Conservation (phyloP, 1,140 invertebrate genomes). For the Coelopa frigida region DNA sequence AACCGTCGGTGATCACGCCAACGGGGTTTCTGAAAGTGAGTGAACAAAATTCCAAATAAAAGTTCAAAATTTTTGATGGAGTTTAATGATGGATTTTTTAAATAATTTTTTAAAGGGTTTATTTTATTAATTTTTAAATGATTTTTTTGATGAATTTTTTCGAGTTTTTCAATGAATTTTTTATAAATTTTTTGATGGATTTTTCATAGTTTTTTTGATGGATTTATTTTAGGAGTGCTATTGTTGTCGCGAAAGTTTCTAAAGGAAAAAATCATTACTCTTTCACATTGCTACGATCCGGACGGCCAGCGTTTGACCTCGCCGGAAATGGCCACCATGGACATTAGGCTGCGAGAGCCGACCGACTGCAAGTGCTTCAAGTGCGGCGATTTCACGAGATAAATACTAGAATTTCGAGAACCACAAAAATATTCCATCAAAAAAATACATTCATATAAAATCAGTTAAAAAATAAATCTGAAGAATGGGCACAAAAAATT, state of each 20-base stretch:
- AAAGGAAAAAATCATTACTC: slow-evolving; percentile 66
- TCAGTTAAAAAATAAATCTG: too few relatives aligned
- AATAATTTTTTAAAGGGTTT: slow-evolving; percentile 8
- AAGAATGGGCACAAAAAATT: too few relatives aligned
- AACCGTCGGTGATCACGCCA: slow-evolving; percentile 77
- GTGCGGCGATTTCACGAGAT: slow-evolving; percentile 68
- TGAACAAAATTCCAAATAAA: not conserved
- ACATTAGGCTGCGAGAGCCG: slow-evolving; percentile 75
- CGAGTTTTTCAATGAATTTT: too few relatives aligned
- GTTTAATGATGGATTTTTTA: not conserved
- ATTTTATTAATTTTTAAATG: not conserved
- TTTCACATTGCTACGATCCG: slow-evolving; percentile 79
- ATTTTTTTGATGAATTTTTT: not conserved
- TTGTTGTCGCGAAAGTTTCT: slow-evolving; percentile 80
- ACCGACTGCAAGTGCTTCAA: slow-evolving; percentile 84
- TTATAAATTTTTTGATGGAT: not conserved
- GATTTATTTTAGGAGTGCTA: slow-evolving; percentile 66
- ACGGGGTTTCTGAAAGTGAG: slow-evolving; percentile 83
- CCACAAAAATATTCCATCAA: not conserved
- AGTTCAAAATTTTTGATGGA: not conserved
- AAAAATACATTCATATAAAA: not conserved
- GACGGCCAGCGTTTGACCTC: slow-evolving; percentile 68
- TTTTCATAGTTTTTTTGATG: too few relatives aligned
- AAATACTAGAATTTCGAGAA: slow-evolving; percentile 23
- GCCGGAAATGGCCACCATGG: slow-evolving; percentile 59